phyloP scores from a whole-genome alignment of 2,888 invertebrate species.

The Lottia scabra region DNA sequence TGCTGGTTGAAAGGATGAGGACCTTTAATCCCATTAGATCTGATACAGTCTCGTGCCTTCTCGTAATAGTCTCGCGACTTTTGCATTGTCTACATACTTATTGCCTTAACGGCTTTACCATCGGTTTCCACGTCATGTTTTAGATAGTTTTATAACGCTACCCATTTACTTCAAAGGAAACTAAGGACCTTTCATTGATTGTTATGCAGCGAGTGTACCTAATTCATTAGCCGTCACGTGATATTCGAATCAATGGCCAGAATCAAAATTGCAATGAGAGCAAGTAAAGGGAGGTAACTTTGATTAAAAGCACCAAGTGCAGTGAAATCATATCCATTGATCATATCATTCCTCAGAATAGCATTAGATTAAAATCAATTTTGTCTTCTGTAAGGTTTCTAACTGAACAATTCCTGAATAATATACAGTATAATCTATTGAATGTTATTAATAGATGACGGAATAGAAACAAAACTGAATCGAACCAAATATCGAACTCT shows the following conservation, averaged over 20 bases:
- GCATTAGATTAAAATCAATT: no score
- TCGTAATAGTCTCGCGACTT: neutral
- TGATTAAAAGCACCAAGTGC: no score
- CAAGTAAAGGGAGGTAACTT: constrained; percentile 3
- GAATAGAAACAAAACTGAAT: no score
- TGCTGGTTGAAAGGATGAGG: neutral
- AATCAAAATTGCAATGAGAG: neutral
- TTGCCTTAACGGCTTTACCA: neutral
- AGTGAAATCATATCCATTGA: no score
- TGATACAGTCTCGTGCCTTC: neutral
- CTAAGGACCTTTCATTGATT: neutral
- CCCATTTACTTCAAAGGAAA: neutral
- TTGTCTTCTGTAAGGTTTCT: no score
- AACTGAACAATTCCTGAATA: no score
- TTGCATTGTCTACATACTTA: constrained; percentile 1
- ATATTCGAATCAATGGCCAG: neutral
- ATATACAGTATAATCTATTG: no score
- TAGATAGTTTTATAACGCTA: neutral
- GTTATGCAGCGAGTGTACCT: neutral
- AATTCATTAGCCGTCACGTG: neutral
- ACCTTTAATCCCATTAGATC: no score
- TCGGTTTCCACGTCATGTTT: neutral
- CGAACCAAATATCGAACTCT: no score
- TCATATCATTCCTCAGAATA: no score
- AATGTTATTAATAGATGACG: no score